A percentile compares a stretch with the other conserved stretches of the same genome.
Evolutionary conservation across 2,797 vertebrate genomes (phyloP).

Genomic region (Podargus strigoides): DNA sequence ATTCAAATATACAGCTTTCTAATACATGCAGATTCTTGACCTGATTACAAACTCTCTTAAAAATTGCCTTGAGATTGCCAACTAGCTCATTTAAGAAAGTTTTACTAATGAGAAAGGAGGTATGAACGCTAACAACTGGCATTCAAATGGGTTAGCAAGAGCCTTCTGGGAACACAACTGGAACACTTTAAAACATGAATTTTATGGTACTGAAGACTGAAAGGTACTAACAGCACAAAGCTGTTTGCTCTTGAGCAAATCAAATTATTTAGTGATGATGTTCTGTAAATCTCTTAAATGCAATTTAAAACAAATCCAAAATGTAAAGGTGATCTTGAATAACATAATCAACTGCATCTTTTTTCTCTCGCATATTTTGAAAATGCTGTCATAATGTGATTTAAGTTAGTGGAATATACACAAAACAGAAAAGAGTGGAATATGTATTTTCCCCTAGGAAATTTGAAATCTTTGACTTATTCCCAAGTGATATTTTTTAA

Average conservation of each 20-base stretch:
- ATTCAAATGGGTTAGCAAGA: constrained; percentile 31
- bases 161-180: constrained; percentile 31
- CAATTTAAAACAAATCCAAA: neutral
- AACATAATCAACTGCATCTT: neutral
- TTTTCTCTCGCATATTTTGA: neutral
- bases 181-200: neutral
- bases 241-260: neutral
- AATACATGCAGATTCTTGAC: constrained; percentile 46
- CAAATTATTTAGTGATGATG: neutral
- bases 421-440: neutral
- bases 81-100: constrained; percentile 64
- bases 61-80: constrained; percentile 58
- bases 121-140: constrained; percentile 18
- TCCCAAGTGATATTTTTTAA: neutral
- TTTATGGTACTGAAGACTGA: neutral
- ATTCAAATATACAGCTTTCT: neutral
- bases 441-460: neutral
- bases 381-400: neutral
- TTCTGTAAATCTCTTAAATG: neutral
- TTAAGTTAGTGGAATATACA: neutral
- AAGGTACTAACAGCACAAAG: neutral
- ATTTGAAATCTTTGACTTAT: neutral
- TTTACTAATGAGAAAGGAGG: constrained; percentile 52
- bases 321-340: neutral
- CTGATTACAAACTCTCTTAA: constrained; percentile 58